Conservation (phyloP, 2,113 vertebrate species). For the Psilopogon haemacephalus region DNA sequence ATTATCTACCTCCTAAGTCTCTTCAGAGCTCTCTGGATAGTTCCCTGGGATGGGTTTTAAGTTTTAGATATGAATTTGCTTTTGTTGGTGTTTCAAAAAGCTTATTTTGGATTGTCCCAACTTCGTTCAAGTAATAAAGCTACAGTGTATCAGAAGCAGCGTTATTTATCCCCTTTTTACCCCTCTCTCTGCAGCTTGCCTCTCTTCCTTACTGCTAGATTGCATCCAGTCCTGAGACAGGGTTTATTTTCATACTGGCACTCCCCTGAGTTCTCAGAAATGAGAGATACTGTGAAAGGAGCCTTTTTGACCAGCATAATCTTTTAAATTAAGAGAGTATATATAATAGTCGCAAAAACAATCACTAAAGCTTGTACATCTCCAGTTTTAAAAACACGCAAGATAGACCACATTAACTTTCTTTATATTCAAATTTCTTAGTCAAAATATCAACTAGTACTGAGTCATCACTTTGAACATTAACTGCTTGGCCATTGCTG, state of each 20-base stretch:
- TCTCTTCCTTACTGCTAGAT: background rate
- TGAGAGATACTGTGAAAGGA: background rate
- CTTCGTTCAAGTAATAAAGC: background rate
- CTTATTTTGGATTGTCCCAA: background rate
- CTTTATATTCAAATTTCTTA: background rate
- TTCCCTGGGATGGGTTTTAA: background rate
- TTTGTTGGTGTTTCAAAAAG: background rate
- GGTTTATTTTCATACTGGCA: background rate
- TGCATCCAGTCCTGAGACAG: background rate
- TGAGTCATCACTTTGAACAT: background rate
- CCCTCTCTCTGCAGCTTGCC: background rate
- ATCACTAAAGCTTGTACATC: background rate
- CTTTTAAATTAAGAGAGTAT: background rate
- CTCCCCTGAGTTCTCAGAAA: background rate
- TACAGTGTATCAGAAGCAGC: background rate
- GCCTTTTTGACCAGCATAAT: background rate
- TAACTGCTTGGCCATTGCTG: background rate
- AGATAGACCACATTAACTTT: background rate
- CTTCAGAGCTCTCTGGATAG: background rate
- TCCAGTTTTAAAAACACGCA: background rate
- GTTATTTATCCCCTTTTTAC: background rate
- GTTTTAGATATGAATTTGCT: background rate
- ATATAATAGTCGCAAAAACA: background rate
- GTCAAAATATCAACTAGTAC: background rate
- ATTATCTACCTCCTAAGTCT: background rate